Evolutionary conservation across 2,888 invertebrate species (phyloP).

Genomic region (Hirtodrosophila alboralis): DNA sequence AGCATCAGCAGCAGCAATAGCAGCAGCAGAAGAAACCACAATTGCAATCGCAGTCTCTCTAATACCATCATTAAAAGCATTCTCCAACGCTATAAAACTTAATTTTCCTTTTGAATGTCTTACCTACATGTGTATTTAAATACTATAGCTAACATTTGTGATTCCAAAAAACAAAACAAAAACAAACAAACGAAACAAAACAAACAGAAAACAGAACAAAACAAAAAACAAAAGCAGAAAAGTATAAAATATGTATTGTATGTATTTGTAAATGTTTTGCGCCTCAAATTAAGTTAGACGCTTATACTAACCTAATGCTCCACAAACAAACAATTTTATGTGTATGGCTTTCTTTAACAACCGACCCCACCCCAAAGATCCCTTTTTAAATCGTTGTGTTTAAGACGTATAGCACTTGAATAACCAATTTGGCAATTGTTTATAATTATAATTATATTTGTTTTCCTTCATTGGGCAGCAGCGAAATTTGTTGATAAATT

Average conservation of each 20-base stretch:
- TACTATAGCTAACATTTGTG: conserved; percentile 77
- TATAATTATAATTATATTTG: conserved; percentile 41
- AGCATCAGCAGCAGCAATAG: conserved; percentile 52
- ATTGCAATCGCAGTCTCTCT: conserved; percentile 68
- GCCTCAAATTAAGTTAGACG: conserved; percentile 62
- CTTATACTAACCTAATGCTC: conserved; percentile 55
- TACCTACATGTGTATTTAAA: conserved; percentile 78
- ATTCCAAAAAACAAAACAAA: conserved; percentile 65
- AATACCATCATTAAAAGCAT: conserved; percentile 59
- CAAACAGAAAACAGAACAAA: conserved; percentile 42
- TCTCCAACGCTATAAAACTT: conserved; percentile 62
- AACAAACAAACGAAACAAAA: conserved; percentile 26
- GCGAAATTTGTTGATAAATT: conserved; percentile 60
- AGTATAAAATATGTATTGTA: conserved; percentile 27
- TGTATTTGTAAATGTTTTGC: conserved; percentile 49
- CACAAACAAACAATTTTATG: conserved; percentile 15
- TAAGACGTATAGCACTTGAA: conserved; percentile 34
- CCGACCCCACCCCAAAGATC: conserved; percentile 2
- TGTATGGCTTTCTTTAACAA: conserved; percentile 50
- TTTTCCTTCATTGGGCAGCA: conserved; percentile 68
- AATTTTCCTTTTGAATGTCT: conserved; percentile 72
- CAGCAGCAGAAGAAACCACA: conserved; percentile 38
- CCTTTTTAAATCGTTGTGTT: conserved; percentile 45
- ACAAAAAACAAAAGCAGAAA: conserved; percentile 35
- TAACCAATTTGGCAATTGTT: conserved; percentile 65